Conservation (phyloP, 2,113 vertebrate species). For the Penelope pileata region DNA sequence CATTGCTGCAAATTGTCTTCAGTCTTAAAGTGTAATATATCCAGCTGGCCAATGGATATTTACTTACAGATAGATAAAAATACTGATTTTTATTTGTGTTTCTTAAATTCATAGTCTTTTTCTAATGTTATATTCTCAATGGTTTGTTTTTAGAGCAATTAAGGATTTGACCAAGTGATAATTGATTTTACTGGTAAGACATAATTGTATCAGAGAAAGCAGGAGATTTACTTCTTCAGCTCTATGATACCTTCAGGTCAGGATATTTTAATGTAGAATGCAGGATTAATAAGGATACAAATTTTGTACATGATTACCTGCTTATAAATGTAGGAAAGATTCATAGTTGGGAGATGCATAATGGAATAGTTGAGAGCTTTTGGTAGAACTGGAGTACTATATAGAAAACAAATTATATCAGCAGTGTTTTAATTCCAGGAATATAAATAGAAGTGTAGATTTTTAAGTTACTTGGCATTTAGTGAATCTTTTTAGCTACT, state of each 20-base stretch:
- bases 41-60: not conserved
- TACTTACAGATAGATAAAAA: not conserved
- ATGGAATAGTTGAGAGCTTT: not conserved
- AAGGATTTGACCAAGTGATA: not conserved
- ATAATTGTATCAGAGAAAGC: not conserved
- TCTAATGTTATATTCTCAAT: not conserved
- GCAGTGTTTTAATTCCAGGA: not conserved
- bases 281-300: not conserved
- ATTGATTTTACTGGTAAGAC: not conserved
- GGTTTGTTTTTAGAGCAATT: not conserved
- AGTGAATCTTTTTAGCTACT: not conserved
- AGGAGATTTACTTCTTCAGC: not conserved
- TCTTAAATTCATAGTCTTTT: not conserved
- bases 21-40: not conserved
- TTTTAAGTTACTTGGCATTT: not conserved
- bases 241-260: not conserved
- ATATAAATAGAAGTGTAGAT: not conserved
- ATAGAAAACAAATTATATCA: not conserved
- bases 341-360: not conserved
- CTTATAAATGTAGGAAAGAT: not conserved
- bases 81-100: not conserved
- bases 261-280: not conserved
- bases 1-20: not conserved
- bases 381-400: not conserved
- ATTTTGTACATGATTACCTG: not conserved